A percentile compares a stretch with the other conserved stretches of the same genome.
Conservation (phyloP, 2,888 invertebrate genomes). For the Agrotis ipsilon region DNA sequence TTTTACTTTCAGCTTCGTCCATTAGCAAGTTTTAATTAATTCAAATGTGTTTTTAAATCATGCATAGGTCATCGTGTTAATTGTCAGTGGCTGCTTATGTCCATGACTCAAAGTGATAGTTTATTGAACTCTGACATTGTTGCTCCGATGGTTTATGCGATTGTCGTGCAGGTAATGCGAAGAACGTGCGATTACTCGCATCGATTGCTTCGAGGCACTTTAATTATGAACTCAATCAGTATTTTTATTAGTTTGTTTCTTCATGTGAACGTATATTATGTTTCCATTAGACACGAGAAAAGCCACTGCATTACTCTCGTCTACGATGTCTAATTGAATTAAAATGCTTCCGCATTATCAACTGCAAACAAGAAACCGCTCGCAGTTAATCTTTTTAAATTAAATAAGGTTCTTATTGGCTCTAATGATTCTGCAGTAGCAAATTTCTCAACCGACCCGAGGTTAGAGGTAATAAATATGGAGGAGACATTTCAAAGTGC, state of each 20-base stretch:
- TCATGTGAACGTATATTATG: not conserved
- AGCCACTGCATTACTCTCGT: not conserved
- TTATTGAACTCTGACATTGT: slow-evolving; percentile 66
- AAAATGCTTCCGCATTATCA: slow-evolving; percentile 29
- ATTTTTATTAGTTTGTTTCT: slow-evolving; percentile 9
- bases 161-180: slow-evolving; percentile 32
- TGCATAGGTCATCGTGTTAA: slow-evolving; percentile 54
- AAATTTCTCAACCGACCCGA: slow-evolving; percentile 30
- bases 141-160: slow-evolving; percentile 12
- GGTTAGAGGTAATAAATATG: slow-evolving; percentile 46
- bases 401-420: slow-evolving; percentile 32
- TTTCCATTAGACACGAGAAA: not conserved
- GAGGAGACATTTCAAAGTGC: slow-evolving; percentile 41
- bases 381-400: slow-evolving; percentile 25
- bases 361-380: slow-evolving; percentile 21
- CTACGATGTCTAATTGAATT: slow-evolving; percentile 16
- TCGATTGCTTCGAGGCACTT: slow-evolving; percentile 15
- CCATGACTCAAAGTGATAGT: slow-evolving; percentile 61
- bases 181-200: slow-evolving; percentile 38
- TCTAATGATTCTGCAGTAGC: slow-evolving; percentile 17
- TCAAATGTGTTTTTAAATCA: slow-evolving; percentile 44
- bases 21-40: slow-evolving; percentile 35
- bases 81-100: slow-evolving; percentile 46
- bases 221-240: slow-evolving; percentile 3
- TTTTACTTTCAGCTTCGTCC: slow-evolving; percentile 15